Base-by-base conservation (phyloP, 2,797 vertebrate species). In the Halcyon leucocephala region DNA sequence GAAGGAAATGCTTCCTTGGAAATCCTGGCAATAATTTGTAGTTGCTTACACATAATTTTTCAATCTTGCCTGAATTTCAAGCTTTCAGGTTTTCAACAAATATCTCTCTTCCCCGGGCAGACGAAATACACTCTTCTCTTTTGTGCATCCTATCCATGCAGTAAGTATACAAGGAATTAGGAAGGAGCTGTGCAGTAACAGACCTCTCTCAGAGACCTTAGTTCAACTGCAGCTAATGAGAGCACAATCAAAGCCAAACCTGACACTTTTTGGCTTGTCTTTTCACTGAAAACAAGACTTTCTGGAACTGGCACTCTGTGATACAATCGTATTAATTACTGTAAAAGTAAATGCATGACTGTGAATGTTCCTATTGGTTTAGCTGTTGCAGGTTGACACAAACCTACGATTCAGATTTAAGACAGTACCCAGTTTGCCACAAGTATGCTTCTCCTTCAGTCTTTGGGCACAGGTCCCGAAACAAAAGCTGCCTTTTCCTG, bases 371-470 rank as follows among this genome's bases (percentile, higher is more conserved):
- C 39, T 11, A 0, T 5, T 21, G 31, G 31, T 42, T 77, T 46
- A 49, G 42, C 14, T 44, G 17, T 44, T 90, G 6, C 31, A 67
- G 73, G 35, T 25, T 83, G 35, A 29, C 33, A 57, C 37, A 86
- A 54, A 33, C 18, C 14, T 33, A 29, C 31, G 14, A 22, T 41
- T 29, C 22, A 12, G 14, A 2, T 71, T 90, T 35, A 78, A 87
- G 57, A 48, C 48, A 70, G 60, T 18, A 17, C 20, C 35, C 65
- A 12, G 4, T 18, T 72, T 69, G 33, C 46, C 58, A 22, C 25
- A 57, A 20, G 5, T 3, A 8, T 51, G 13, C 5, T 69, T 41
- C 65, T 66, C 0, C 0, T 52, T 69, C 25, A 17, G 26, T 5
- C 20, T 70, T 20, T 5, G 16, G 14, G 8, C 62, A 46, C 3